phyloP scores from a whole-genome alignment of 92 coral and sea anemone genomes.

The Diadumene lineata region DNA sequence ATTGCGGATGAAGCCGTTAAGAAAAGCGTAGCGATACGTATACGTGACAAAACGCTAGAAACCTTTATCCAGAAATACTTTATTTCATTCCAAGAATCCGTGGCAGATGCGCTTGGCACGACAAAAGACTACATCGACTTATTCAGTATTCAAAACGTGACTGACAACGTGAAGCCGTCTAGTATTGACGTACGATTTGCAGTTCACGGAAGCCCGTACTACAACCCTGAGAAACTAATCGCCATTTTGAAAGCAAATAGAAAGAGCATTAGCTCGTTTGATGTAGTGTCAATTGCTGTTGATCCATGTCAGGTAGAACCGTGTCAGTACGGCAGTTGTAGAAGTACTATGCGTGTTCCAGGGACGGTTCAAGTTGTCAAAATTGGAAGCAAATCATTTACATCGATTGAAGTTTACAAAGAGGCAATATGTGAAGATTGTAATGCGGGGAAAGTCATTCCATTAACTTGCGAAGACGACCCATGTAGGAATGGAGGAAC shows the following conservation, averaged over 20 bases:
- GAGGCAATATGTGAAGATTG: constrained; percentile 75
- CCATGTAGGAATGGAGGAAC: constrained; percentile 88
- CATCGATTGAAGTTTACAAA: constrained; percentile 61
- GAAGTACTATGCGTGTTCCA: constrained; percentile 51
- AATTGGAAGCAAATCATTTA: constrained; percentile 57
- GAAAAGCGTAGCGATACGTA: constrained; percentile 81
- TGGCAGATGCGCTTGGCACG: constrained; percentile 67
- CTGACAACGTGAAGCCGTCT: constrained; percentile 16
- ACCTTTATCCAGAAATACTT: constrained; percentile 51
- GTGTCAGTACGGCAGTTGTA: constrained; percentile 77
- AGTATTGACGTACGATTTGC: constrained; percentile 85
- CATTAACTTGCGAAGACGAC: constrained; percentile 39
- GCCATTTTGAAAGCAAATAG: constrained; percentile 70
- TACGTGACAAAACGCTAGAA: constrained; percentile 47
- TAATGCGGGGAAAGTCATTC: constrained; percentile 25
- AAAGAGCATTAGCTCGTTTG: constrained; percentile 22
- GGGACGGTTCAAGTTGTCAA: constrained; percentile 72
- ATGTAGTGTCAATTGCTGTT: constrained; percentile 63
- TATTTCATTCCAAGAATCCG: constrained; percentile 57
- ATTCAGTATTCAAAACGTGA: constrained; percentile 79
- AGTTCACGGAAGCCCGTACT: constrained; percentile 98
- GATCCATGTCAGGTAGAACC: constrained; percentile 88
- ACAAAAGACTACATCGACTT: constrained; percentile 70
- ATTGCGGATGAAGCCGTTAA: constrained; percentile 74
- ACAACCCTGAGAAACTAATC: constrained; percentile 76